phyloP scores from a whole-genome alignment of 2,113 vertebrate species.

The Columba janthina region DNA sequence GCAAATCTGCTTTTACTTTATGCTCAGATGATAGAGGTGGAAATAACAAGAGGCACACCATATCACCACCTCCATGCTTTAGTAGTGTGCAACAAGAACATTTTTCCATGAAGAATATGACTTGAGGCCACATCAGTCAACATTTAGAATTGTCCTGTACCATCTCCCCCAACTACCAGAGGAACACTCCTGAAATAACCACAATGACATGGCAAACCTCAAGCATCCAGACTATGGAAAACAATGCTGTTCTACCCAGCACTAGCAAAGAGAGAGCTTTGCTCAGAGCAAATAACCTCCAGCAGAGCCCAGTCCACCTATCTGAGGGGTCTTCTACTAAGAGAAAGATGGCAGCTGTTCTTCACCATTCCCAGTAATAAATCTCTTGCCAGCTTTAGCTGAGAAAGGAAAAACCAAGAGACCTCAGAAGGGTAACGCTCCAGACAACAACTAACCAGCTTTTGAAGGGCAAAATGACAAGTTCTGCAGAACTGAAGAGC shows the following conservation, averaged over 20 bases:
- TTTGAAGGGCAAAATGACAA: not conserved
- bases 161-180: not conserved
- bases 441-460: not conserved
- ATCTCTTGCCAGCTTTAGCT: not conserved
- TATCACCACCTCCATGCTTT: not conserved
- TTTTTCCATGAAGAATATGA: not conserved
- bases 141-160: accelerated
- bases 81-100: accelerated
- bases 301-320: not conserved
- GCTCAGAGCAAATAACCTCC: not conserved
- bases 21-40: accelerated
- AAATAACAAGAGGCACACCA: not conserved
- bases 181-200: not conserved
- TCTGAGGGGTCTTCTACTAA: not conserved
- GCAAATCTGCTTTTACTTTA: accelerated
- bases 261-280: not conserved
- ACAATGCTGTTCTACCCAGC: not conserved
- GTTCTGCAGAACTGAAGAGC: not conserved
- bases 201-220: accelerated
- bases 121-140: not conserved
- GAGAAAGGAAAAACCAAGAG: not conserved
- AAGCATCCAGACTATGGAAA: not conserved
- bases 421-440: not conserved
- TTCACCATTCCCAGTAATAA: not conserved
- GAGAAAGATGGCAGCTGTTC: not conserved